These are phyloP conservation scores for Orientallactaga bullata DNA, from an alignment of 2,113 vertebrate genomes.

Conservation along the genomic window DNA sequence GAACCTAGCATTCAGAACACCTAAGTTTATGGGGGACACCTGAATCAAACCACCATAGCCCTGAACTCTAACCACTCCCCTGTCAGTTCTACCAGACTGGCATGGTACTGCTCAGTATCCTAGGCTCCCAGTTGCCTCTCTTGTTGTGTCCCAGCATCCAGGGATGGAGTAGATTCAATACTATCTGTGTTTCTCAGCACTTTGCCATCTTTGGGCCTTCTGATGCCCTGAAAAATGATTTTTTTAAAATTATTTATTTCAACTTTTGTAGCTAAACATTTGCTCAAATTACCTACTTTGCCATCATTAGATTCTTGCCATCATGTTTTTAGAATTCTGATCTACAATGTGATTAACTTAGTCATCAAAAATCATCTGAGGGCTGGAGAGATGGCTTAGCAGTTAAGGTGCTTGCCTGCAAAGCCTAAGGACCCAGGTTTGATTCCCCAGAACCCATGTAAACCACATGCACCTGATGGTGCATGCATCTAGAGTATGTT, in stretches of 20 bases:
- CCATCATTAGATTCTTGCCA: not conserved
- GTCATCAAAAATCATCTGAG: not conserved
- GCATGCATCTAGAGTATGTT: too few species aligned
- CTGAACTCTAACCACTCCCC: not conserved
- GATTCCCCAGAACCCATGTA: too few species aligned
- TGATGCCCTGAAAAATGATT: not conserved
- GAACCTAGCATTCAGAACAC: too few species aligned
- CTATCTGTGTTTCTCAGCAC: too few species aligned
- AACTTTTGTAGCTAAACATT: not conserved
- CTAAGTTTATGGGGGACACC: too few species aligned
- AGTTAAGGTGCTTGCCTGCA: too few species aligned
- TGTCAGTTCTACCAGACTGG: not conserved
- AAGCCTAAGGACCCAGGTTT: too few species aligned
- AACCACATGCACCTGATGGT: too few species aligned
- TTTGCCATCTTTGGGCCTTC: not conserved
- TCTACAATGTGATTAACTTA: constrained; percentile 21
- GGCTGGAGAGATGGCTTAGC: too few species aligned
- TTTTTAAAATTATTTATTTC: not conserved
- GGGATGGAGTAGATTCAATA: not conserved
- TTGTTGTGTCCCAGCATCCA: not conserved
- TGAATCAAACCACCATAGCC: too few species aligned
- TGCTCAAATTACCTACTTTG: constrained; percentile 11
- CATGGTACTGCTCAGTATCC: not conserved
- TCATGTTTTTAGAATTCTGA: not conserved
- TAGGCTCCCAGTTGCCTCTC: not conserved